These are phyloP conservation scores for Tipula helvola DNA, from an alignment of 2,888 invertebrate species.

Conservation along the genomic window DNA sequence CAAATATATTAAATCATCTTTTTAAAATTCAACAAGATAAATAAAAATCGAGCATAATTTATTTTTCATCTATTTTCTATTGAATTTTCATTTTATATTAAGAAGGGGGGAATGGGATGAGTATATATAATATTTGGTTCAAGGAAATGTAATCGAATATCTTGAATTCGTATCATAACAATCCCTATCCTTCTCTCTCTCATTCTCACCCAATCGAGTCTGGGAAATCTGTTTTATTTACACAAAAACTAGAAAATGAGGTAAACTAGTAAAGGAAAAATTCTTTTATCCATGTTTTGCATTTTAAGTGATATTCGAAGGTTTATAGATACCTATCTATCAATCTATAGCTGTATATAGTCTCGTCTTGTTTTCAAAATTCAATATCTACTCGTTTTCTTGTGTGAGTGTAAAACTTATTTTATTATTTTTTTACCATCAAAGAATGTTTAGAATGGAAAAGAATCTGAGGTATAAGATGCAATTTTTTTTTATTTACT, in stretches of 20 bases:
- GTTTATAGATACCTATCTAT: neutral
- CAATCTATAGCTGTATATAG: neutral
- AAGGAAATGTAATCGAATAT: neutral
- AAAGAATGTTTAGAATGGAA: neutral
- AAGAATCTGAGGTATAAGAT: neutral
- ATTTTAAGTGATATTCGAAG: neutral
- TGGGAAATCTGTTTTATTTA: neutral
- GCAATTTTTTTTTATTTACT: neutral
- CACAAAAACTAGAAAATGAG: neutral
- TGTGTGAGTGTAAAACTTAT: neutral
- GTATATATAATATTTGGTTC: neutral
- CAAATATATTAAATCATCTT: constrained; percentile 4
- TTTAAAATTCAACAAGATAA: neutral
- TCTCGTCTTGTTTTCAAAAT: neutral
- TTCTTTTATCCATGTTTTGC: neutral
- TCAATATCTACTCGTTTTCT: neutral
- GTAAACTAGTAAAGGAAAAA: neutral
- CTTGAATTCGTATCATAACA: neutral
- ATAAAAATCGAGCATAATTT: neutral
- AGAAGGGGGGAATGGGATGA: neutral
- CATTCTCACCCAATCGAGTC: neutral
- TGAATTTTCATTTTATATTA: neutral
- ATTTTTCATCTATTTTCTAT: neutral
- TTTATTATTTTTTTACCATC: neutral
- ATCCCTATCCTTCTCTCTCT: too few relatives aligned